phyloP scores from a whole-genome alignment of 2,888 invertebrate genomes.

The Neoaliturus tenellus region DNA sequence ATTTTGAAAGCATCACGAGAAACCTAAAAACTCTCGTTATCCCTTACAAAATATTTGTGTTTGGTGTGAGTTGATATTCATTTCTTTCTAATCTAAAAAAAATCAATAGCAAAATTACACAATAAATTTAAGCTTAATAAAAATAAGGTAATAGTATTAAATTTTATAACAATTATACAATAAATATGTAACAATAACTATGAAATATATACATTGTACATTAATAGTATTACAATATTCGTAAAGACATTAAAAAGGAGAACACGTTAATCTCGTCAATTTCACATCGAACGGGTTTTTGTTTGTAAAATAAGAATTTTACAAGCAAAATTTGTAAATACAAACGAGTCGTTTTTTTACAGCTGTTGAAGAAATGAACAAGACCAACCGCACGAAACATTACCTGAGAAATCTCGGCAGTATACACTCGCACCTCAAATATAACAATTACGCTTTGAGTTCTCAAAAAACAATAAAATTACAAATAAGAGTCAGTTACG shows the following conservation, averaged over 20 bases:
- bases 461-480: slow-evolving; percentile 17
- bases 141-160: slow-evolving; percentile 45
- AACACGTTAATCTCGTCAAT: neutral
- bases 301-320: slow-evolving; percentile 20
- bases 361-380: slow-evolving; percentile 36
- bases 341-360: slow-evolving; percentile 13
- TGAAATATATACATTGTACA: slow-evolving; percentile 45
- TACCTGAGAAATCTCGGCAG: slow-evolving; percentile 24
- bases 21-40: too few species aligned
- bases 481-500: slow-evolving; percentile 54
- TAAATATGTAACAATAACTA: slow-evolving; percentile 50
- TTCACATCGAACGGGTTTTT: neutral
- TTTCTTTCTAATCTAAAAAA: slow-evolving; percentile 55
- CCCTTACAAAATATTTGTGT: neutral
- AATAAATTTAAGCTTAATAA: slow-evolving; percentile 52
- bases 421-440: slow-evolving; percentile 36
- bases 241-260: slow-evolving; percentile 8
- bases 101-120: slow-evolving; percentile 48
- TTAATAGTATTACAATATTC: slow-evolving; percentile 35
- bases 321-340: slow-evolving; percentile 1
- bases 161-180: slow-evolving; percentile 46
- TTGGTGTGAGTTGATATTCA: slow-evolving; percentile 48
- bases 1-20: neutral
- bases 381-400: slow-evolving; percentile 12
- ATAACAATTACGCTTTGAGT: slow-evolving; percentile 5